Percentiles rank a stretch among this genome's conserved stretches.
These are phyloP conservation scores for Conus betulinus DNA, from an alignment of 1,140 invertebrate genomes.

Conservation along the genomic window DNA sequence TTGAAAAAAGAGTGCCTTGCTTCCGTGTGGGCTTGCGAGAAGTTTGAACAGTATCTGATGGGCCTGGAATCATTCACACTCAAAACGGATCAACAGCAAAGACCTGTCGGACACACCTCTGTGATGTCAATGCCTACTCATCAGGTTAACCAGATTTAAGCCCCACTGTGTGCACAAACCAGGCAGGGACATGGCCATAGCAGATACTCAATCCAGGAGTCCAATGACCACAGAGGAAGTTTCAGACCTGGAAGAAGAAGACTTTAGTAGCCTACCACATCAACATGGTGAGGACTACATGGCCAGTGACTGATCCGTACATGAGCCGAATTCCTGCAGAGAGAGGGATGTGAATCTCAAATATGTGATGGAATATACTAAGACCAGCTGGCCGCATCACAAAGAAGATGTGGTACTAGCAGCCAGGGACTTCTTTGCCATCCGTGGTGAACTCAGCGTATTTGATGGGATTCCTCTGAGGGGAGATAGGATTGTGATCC, in stretches of 20 bases:
- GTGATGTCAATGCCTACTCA: slow-evolving; percentile 47
- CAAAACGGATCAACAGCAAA: slow-evolving; percentile 48
- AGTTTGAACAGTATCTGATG: slow-evolving; percentile 77
- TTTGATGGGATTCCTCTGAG: too few species aligned
- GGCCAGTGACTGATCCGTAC: too few species aligned
- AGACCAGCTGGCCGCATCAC: slow-evolving; percentile 24
- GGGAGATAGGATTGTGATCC: too few species aligned
- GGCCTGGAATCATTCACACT: slow-evolving; percentile 69
- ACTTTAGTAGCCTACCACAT: too few species aligned
- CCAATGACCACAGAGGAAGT: neutral
- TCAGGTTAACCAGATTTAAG: slow-evolving; percentile 47
- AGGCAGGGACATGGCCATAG: slow-evolving; percentile 45
- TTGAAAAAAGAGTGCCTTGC: slow-evolving; percentile 79
- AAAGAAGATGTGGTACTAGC: too few species aligned
- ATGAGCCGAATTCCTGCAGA: too few species aligned
- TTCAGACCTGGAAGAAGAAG: too few species aligned
- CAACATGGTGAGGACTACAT: too few species aligned
- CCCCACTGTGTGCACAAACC: slow-evolving; percentile 36
- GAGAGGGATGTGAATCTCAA: too few species aligned
- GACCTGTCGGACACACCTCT: slow-evolving; percentile 41
- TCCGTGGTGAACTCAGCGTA: neutral
- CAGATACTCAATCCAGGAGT: slow-evolving; percentile 45
- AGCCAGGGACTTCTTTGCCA: too few species aligned
- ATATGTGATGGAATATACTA: too few species aligned
- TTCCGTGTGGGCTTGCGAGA: slow-evolving; percentile 77